These are phyloP conservation scores for Trachythela sp. DNA, from an alignment of 64 coral and sea anemone genomes.

Conservation along the genomic window DNA sequence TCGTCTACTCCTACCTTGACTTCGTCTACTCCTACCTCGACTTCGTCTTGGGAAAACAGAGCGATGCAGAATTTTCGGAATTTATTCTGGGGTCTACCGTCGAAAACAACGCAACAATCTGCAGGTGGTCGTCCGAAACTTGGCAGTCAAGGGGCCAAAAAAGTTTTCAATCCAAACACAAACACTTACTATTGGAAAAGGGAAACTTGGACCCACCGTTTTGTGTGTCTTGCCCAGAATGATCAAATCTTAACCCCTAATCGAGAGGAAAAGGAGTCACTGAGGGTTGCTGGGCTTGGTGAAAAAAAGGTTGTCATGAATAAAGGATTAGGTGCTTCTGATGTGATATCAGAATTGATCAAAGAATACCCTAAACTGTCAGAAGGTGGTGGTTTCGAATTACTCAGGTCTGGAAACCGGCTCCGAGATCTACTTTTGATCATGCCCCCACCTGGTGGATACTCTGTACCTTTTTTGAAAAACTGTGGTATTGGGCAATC, in stretches of 20 bases:
- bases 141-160: no score
- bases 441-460: conserved; percentile 14
- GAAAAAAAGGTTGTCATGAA: background rate
- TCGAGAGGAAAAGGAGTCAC: background rate
- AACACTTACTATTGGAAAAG: no score
- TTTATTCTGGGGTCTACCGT: background rate
- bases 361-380: background rate
- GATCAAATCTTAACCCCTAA: no score
- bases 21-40: background rate
- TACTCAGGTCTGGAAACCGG: conserved; percentile 8
- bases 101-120: no score
- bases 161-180: no score
- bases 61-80: background rate
- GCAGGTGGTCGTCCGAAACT: no score
- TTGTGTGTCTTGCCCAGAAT: no score
- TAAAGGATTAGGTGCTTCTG: background rate
- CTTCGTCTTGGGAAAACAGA: background rate
- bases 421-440: conserved; percentile 19
- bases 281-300: background rate
- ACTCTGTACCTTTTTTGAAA: background rate
- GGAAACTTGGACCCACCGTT: no score
- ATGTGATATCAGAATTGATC: background rate
- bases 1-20: background rate
- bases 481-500: conserved; percentile 36
- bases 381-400: conserved; percentile 4